Evolutionary conservation across 1,140 invertebrate species (phyloP).

Genomic region (Frieseomelitta varia): DNA sequence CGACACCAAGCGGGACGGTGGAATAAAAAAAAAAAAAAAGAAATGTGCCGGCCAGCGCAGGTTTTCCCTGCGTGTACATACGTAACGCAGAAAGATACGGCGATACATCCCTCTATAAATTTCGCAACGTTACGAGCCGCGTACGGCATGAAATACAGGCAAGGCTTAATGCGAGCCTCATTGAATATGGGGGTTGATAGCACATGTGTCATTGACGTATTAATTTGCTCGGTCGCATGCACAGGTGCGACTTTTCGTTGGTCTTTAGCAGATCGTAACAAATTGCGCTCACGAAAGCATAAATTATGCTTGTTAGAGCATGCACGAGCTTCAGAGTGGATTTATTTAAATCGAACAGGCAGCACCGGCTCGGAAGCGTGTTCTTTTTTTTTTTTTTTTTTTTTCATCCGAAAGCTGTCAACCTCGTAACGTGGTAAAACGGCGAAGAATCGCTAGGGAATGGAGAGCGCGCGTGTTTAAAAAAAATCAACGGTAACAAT

Average conservation of each 20-base stretch:
- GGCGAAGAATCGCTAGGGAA: background rate
- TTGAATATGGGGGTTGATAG: conserved; percentile 46
- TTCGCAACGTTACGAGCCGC: conserved; percentile 11
- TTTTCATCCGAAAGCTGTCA: background rate
- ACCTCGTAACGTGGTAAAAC: background rate
- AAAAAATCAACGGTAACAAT: background rate
- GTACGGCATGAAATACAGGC: conserved; percentile 27
- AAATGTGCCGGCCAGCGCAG: background rate
- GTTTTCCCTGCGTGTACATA: background rate
- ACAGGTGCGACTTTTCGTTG: conserved; percentile 54
- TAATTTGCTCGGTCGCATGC: conserved; percentile 44
- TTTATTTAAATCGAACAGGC: background rate
- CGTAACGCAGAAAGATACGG: background rate
- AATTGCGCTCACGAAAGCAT: conserved; percentile 14
- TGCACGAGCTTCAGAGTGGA: background rate
- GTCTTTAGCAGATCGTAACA: conserved; percentile 30
- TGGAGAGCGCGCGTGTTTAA: background rate
- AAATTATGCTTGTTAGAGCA: background rate
- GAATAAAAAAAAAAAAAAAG: background rate
- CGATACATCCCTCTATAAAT: conserved; percentile 29
- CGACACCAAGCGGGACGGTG: background rate
- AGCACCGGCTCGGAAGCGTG: background rate
- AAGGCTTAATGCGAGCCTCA: conserved; percentile 48
- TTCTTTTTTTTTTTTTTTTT: too few species aligned
- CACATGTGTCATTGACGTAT: conserved; percentile 40